These are phyloP conservation scores for Lycocerus yunnanus DNA, from an alignment of 2,888 invertebrate genomes.

Conservation along the genomic window DNA sequence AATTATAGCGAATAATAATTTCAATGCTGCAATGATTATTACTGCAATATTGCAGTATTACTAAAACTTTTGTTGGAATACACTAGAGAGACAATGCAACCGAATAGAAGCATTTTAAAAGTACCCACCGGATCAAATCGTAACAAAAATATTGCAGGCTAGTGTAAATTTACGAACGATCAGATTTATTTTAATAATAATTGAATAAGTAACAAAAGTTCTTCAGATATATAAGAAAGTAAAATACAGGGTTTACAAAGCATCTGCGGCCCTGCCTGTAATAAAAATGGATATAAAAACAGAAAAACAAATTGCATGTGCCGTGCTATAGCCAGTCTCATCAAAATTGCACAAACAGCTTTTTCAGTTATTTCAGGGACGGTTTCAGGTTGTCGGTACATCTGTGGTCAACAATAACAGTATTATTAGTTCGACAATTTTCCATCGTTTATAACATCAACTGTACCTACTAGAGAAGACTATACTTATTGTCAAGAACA, in stretches of 20 bases:
- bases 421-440: neutral
- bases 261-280: slow-evolving; percentile 43
- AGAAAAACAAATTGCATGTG: slow-evolving; percentile 44
- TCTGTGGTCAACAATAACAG: neutral
- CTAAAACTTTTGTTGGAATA: neutral
- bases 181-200: slow-evolving; percentile 20
- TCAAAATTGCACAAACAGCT: slow-evolving; percentile 35
- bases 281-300: slow-evolving; percentile 46
- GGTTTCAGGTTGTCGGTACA: neutral
- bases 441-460: neutral
- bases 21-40: neutral
- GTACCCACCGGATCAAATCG: too few relatives aligned
- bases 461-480: neutral
- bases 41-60: neutral
- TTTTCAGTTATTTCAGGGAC: neutral
- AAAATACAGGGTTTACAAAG: slow-evolving; percentile 22
- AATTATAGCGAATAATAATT: neutral
- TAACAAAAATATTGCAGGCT: neutral
- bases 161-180: neutral
- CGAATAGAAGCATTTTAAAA: neutral
- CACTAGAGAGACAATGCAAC: neutral
- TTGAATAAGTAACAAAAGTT: slow-evolving; percentile 9
- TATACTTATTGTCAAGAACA: too few relatives aligned
- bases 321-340: slow-evolving; percentile 36
- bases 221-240: slow-evolving; percentile 6